Evolutionary conservation across 53 echinoderm and acorn worm species (phyloP).

Genomic region (Paracentrotus lividus): DNA sequence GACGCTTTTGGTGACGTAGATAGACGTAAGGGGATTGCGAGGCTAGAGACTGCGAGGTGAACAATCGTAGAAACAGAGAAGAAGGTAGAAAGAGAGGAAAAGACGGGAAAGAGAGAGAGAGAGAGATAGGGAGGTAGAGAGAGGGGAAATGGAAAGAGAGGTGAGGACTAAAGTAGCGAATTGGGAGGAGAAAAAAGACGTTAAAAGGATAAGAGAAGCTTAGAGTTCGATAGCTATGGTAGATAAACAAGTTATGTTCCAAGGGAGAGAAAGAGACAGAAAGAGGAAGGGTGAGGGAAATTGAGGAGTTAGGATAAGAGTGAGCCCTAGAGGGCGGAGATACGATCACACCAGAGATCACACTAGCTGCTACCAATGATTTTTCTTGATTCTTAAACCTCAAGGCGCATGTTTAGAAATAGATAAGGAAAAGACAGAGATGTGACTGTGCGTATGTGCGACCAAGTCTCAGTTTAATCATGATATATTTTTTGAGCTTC

Average conservation of each 20-base stretch:
- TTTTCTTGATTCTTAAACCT: no score
- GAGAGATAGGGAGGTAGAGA: not conserved
- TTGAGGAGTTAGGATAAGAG: not conserved
- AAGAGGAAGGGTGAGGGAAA: not conserved
- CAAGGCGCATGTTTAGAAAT: not conserved
- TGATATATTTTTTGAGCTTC: no score
- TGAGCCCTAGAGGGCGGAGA: not conserved
- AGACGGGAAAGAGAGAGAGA: not conserved
- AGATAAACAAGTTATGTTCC: no score
- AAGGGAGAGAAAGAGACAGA: not conserved
- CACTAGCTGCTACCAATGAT: no score
- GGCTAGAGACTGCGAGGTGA: no score
- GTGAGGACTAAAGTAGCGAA: not conserved
- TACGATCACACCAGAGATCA: no score
- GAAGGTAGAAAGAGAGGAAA: not conserved
- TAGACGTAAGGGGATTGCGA: conserved; percentile 43
- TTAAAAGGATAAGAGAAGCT: not conserved
- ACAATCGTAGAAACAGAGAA: conserved; percentile 55
- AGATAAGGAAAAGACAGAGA: not conserved
- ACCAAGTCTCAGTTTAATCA: no score
- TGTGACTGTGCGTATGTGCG: no score
- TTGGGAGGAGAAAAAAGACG: not conserved
- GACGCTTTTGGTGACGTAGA: conserved; percentile 53
- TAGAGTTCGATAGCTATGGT: not conserved
- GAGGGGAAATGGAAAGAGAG: not conserved